Conservation (phyloP, 1,140 invertebrate genomes). For the Drosophila sulfurigaster region DNA sequence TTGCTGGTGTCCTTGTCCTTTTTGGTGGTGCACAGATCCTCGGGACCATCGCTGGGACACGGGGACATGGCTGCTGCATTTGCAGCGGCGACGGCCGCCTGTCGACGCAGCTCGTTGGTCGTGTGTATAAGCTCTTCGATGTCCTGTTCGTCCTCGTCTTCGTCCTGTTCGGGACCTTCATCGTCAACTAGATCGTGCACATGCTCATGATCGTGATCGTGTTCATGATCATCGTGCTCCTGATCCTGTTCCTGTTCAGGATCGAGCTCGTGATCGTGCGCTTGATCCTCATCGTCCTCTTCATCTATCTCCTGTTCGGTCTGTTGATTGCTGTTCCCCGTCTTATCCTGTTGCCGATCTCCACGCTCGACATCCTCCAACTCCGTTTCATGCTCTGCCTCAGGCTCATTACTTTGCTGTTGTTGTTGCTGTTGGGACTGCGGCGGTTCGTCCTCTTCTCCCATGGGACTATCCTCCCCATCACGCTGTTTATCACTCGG, state of each 20-base stretch:
- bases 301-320: slow-evolving; percentile 20
- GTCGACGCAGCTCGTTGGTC: slow-evolving; percentile 76
- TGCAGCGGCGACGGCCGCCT: slow-evolving; percentile 66
- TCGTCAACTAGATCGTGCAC: slow-evolving; percentile 37
- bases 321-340: slow-evolving; percentile 29
- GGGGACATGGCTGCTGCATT: slow-evolving; percentile 73
- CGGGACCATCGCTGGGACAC: slow-evolving; percentile 78
- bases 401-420: slow-evolving; percentile 8
- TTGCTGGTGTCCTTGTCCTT: slow-evolving; percentile 61
- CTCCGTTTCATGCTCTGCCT: slow-evolving; percentile 26
- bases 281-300: slow-evolving; percentile 21
- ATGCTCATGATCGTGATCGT: slow-evolving; percentile 33
- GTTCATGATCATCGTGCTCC: slow-evolving; percentile 18
- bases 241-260: slow-evolving; percentile 14
- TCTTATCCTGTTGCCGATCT: slow-evolving; percentile 5
- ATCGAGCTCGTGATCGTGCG: slow-evolving; percentile 18
- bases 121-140: slow-evolving; percentile 82
- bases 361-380: slow-evolving; percentile 16
- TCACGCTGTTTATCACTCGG: slow-evolving; percentile 42
- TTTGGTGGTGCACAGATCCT: slow-evolving; percentile 86
- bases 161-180: slow-evolving; percentile 52
- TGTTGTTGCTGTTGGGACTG: slow-evolving; percentile 1
- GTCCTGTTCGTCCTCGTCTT: slow-evolving; percentile 77
- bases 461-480: slow-evolving; percentile 35
- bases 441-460: slow-evolving; percentile 48